These are phyloP conservation scores for Drosophila jambulina DNA, from an alignment of 1,140 invertebrate genomes.

Conservation along the genomic window DNA sequence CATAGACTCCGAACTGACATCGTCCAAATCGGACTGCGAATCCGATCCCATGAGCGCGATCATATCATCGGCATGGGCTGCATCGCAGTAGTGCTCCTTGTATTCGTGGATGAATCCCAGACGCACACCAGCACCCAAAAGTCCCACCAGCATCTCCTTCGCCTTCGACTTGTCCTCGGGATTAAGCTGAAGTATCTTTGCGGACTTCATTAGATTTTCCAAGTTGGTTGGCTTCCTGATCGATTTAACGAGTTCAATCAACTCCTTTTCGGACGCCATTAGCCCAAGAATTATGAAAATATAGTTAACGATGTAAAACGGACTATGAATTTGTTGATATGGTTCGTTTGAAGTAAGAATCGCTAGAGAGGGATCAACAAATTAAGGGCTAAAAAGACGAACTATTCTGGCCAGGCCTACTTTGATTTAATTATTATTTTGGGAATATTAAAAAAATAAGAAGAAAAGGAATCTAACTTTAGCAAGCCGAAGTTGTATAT, in stretches of 20 bases:
- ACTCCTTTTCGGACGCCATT: conserved; percentile 1
- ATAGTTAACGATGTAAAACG: background rate
- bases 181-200: background rate
- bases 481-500: no score
- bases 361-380: background rate
- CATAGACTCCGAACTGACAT: conserved; percentile 1
- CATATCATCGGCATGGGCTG: conserved; percentile 19
- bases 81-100: conserved; percentile 19
- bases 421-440: no score
- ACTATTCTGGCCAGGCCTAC: background rate
- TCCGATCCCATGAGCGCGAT: background rate
- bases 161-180: background rate
- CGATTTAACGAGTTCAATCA: conserved; percentile 1
- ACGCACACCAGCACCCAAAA: conserved; percentile 7
- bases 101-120: conserved; percentile 23
- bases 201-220: background rate
- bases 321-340: background rate
- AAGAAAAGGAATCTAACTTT: no score
- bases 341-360: background rate
- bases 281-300: background rate
- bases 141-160: background rate
- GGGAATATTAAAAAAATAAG: no score
- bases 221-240: conserved; percentile 4
- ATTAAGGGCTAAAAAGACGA: background rate
- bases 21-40: background rate